phyloP scores from a whole-genome alignment of 2,888 invertebrate species.

The Brenthis ino region DNA sequence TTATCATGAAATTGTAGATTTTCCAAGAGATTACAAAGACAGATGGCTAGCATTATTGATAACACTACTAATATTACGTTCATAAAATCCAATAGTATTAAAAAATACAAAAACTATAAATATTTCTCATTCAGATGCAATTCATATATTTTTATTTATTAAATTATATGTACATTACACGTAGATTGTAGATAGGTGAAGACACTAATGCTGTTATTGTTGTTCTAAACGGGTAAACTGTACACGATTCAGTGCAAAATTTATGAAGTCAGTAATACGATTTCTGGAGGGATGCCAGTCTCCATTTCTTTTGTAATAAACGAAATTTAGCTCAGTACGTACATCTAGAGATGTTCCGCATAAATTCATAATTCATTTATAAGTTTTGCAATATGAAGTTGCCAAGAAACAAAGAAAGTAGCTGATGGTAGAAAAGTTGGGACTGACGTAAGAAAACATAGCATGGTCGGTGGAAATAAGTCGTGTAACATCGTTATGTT shows the following conservation, averaged over 20 bases:
- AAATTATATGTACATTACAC: no score
- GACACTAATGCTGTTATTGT: conserved; percentile 2
- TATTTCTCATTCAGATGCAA: no score
- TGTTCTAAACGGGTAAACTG: not conserved
- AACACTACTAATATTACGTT: no score
- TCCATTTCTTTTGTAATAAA: conserved; percentile 27
- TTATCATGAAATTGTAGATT: no score
- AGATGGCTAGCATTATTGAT: no score
- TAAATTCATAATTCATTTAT: conserved; percentile 33
- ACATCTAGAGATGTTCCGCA: conserved; percentile 22
- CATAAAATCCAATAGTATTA: no score
- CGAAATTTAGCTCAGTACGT: conserved; percentile 20
- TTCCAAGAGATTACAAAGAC: no score
- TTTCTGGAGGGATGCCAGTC: conserved; percentile 25
- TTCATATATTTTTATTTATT: no score
- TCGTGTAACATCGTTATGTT: conserved; percentile 16
- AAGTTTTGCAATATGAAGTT: conserved; percentile 31
- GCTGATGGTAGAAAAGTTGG: conserved; percentile 28
- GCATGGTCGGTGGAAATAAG: conserved; percentile 14
- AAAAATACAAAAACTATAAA: no score
- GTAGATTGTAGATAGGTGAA: not conserved
- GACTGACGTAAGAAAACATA: conserved; percentile 19
- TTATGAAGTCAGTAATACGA: conserved; percentile 1
- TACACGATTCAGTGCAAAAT: not conserved
- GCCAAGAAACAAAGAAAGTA: conserved; percentile 20